Conservation (phyloP, 2,888 invertebrate species). For the Eubasilissa splendida region DNA sequence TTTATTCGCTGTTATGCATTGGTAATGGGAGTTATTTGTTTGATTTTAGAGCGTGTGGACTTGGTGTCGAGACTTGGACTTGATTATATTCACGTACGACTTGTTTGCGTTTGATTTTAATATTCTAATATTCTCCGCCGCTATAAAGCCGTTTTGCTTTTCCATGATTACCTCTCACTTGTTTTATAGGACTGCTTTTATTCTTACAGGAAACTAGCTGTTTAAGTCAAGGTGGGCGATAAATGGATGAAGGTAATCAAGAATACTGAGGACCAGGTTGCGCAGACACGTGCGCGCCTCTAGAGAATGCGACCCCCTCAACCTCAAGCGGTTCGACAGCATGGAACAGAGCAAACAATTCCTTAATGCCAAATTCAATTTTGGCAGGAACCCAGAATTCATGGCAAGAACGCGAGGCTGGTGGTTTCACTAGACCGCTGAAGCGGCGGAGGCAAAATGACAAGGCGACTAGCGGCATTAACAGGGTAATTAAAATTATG, state of each 20-base stretch:
- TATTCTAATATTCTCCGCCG: too few relatives aligned
- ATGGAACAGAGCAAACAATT: too few relatives aligned
- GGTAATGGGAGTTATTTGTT: not conserved
- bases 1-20: too few relatives aligned
- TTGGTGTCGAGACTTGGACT: not conserved
- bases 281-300: not conserved
- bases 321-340: not conserved
- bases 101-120: not conserved
- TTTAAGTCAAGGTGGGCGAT: not conserved
- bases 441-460: too few relatives aligned
- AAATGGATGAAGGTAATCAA: slow-evolving; percentile 19
- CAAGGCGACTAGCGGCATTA: too few relatives aligned
- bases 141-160: not conserved
- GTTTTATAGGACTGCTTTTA: too few relatives aligned
- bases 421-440: too few relatives aligned
- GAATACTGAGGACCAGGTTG: not conserved
- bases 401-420: too few relatives aligned
- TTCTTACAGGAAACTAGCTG: slow-evolving; percentile 26
- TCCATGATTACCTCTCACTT: too few relatives aligned
- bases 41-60: not conserved
- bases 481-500: too few relatives aligned
- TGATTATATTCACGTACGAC: not conserved
- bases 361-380: too few relatives aligned
- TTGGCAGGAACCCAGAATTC: too few relatives aligned
- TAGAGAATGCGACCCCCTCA: not conserved